Conservation (phyloP, 2,797 vertebrate species). For the Crenuchus spilurus region DNA sequence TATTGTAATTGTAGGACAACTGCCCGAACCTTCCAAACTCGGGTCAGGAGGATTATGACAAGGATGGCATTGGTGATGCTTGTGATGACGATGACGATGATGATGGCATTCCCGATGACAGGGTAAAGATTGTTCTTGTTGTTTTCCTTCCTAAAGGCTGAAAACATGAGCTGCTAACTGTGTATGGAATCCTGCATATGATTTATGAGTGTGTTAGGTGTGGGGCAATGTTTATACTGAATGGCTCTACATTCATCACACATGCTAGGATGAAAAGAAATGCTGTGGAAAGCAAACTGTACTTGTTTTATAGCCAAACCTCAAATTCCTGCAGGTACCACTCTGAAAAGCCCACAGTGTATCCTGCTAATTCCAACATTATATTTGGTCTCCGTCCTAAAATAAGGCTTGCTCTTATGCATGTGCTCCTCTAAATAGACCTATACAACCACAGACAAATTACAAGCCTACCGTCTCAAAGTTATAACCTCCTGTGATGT, state of each 20-base stretch:
- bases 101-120: conserved; percentile 90
- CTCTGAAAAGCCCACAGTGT: conserved; percentile 64
- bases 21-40: conserved; percentile 98
- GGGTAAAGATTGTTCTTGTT: conserved; percentile 85
- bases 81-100: conserved; percentile 95
- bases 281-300: conserved; percentile 67
- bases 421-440: conserved; percentile 55
- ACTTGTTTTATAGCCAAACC: conserved; percentile 67
- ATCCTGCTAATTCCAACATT: conserved; percentile 64
- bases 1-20: conserved; percentile 83
- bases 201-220: not conserved
- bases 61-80: conserved; percentile 93
- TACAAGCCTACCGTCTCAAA: conserved; percentile 56
- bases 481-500: conserved; percentile 31
- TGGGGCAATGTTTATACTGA: not conserved
- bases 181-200: not conserved
- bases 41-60: conserved; percentile 97
- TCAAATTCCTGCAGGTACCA: conserved; percentile 69
- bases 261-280: conserved; percentile 53
- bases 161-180: not conserved
- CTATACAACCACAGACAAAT: conserved; percentile 50
- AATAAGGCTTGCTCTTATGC: conserved; percentile 70
- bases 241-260: conserved; percentile 61
- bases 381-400: conserved; percentile 63
- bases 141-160: conserved; percentile 2